These are phyloP conservation scores for Carettochelys insculpta DNA, from an alignment of 2,113 vertebrate genomes.

Conservation along the genomic window DNA sequence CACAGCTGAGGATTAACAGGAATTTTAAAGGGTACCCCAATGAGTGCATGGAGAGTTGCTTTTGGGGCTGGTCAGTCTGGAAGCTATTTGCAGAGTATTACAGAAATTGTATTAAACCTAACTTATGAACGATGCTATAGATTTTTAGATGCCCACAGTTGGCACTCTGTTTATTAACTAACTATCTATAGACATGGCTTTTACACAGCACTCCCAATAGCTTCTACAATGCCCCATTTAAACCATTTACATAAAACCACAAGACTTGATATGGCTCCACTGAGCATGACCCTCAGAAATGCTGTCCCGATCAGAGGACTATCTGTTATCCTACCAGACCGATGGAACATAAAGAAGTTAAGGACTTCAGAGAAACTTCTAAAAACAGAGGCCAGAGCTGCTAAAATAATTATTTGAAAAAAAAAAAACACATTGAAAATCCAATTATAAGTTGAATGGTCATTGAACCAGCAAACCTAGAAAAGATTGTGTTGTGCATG, in stretches of 20 bases:
- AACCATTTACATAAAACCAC: background rate
- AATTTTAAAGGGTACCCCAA: background rate
- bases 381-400: background rate
- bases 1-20: background rate
- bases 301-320: background rate
- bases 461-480: background rate
- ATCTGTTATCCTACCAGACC: background rate
- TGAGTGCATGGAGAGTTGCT: background rate
- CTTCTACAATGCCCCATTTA: background rate
- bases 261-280: background rate
- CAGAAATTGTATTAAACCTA: background rate
- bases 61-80: background rate
- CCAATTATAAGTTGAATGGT: background rate
- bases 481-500: background rate
- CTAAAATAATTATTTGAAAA: background rate
- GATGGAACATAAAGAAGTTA: background rate
- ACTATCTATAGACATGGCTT: background rate
- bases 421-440: slow-evolving; percentile 16
- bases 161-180: fast-evolving
- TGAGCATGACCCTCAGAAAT: background rate
- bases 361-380: background rate
- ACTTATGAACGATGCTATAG: background rate
- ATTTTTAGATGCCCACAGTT: background rate
- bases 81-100: background rate
- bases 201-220: background rate